These are phyloP conservation scores for Coregonus clupeaformis DNA, from an alignment of 2,113 vertebrate species.

Conservation along the genomic window DNA sequence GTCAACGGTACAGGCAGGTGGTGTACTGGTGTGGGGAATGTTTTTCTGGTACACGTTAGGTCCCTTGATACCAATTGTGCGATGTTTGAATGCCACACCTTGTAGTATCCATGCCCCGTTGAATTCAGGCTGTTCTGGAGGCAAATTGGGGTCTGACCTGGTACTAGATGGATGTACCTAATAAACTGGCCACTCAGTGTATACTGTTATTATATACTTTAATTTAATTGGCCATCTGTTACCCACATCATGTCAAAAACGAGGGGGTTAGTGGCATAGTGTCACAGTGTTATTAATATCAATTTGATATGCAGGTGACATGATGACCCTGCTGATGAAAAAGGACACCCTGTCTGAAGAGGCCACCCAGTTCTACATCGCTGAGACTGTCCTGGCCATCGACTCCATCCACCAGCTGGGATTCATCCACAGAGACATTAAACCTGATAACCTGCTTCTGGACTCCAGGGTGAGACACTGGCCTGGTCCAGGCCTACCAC, in stretches of 20 bases:
- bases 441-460: slow-evolving; percentile 95
- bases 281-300: neutral
- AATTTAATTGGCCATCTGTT: too few relatives aligned
- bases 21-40: too few relatives aligned
- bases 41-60: too few relatives aligned
- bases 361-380: slow-evolving; percentile 97
- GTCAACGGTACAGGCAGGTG: too few relatives aligned
- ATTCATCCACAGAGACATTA: slow-evolving; percentile 97
- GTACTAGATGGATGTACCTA: too few relatives aligned
- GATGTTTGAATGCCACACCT: too few relatives aligned
- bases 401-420: slow-evolving; percentile 98
- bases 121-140: too few relatives aligned
- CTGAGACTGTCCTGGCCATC: slow-evolving; percentile 94
- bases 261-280: neutral
- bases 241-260: neutral
- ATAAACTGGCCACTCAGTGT: too few relatives aligned
- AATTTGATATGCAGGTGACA: slow-evolving; percentile 81
- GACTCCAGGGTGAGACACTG: slow-evolving; percentile 84
- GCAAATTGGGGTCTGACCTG: too few relatives aligned
- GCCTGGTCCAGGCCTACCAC: neutral
- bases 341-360: slow-evolving; percentile 97
- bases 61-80: too few relatives aligned
- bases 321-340: slow-evolving; percentile 99
- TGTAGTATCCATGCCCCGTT: neutral
- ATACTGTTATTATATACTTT: too few relatives aligned